phyloP scores from a whole-genome alignment of 1,140 invertebrate genomes.

The Zaprionus nigranus region DNA sequence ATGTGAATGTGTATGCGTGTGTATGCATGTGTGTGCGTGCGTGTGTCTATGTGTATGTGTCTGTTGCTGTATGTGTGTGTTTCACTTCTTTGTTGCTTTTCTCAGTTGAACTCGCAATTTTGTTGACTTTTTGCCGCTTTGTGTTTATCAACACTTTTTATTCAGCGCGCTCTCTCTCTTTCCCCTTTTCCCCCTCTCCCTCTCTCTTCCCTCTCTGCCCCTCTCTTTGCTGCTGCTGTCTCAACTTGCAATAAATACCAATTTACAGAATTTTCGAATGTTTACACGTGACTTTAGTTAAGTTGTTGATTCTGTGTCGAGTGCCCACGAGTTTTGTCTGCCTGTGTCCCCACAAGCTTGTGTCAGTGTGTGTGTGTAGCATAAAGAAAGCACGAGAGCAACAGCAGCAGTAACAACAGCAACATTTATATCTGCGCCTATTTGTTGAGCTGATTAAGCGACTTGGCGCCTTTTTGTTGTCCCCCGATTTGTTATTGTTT shows the following conservation, averaged over 20 bases:
- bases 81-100: slow-evolving; percentile 29
- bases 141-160: slow-evolving; percentile 68
- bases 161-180: slow-evolving; percentile 43
- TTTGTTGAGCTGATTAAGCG: slow-evolving; percentile 51
- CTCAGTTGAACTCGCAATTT: slow-evolving; percentile 69
- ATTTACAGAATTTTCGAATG: slow-evolving; percentile 70
- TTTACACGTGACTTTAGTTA: slow-evolving; percentile 76
- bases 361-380: neutral
- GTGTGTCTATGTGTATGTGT: too few species aligned
- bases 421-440: slow-evolving; percentile 39
- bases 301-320: slow-evolving; percentile 37
- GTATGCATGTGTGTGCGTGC: neutral
- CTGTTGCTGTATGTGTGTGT: slow-evolving; percentile 4
- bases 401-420: slow-evolving; percentile 3
- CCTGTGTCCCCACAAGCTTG: neutral
- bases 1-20: neutral
- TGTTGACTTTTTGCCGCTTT: slow-evolving; percentile 71
- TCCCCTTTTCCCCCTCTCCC: slow-evolving; percentile 12
- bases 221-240: slow-evolving; percentile 19
- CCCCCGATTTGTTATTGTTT: slow-evolving; percentile 10
- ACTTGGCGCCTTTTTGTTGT: slow-evolving; percentile 41
- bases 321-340: slow-evolving; percentile 33
- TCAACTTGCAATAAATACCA: slow-evolving; percentile 69
- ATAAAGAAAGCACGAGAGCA: slow-evolving; percentile 14
- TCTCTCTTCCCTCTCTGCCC: slow-evolving; percentile 12